A percentile compares a stretch with the other conserved stretches of the same genome.
These are phyloP conservation scores for Danio rerio DNA, from an alignment of 2,113 vertebrate genomes.

Conservation along the genomic window DNA sequence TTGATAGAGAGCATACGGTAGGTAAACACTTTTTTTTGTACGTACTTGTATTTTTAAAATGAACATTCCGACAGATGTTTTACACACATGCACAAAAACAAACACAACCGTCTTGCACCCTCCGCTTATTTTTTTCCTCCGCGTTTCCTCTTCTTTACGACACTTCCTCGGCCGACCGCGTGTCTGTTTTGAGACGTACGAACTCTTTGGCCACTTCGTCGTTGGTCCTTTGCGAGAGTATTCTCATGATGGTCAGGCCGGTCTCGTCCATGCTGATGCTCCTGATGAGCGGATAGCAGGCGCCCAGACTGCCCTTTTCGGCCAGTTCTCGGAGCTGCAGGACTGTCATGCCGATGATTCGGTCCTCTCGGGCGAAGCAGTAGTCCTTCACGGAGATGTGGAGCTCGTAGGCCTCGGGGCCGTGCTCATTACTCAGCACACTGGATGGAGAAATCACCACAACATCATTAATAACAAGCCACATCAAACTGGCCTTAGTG, in stretches of 20 bases:
- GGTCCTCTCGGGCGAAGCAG: conserved; percentile 96
- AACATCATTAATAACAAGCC: not conserved
- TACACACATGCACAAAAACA: conserved; percentile 91
- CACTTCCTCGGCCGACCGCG: conserved; percentile 86
- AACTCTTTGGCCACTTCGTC: conserved; percentile 98
- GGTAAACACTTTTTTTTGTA: conserved; percentile 89
- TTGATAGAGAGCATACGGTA: conserved; percentile 84
- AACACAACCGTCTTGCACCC: conserved; percentile 70
- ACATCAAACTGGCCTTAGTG: not conserved
- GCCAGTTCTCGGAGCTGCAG: conserved; percentile 87
- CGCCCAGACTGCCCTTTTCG: conserved; percentile 81
- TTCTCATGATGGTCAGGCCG: conserved; percentile 93
- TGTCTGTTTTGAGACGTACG: conserved; percentile 94
- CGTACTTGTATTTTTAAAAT: conserved; percentile 81
- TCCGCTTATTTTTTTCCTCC: conserved; percentile 18
- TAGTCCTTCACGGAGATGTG: conserved; percentile 97
- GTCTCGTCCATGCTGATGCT: conserved; percentile 89
- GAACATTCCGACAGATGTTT: conserved; percentile 96
- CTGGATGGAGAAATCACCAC: conserved; percentile 66
- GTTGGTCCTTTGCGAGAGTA: conserved; percentile 95
- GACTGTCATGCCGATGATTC: conserved; percentile 90
- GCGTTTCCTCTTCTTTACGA: conserved; percentile 65
- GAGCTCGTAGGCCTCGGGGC: conserved; percentile 88
- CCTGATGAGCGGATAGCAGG: conserved; percentile 87
- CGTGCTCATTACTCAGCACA: conserved; percentile 86